Base-by-base conservation (phyloP, 2,888 invertebrate species). In the Catonia carolina region DNA sequence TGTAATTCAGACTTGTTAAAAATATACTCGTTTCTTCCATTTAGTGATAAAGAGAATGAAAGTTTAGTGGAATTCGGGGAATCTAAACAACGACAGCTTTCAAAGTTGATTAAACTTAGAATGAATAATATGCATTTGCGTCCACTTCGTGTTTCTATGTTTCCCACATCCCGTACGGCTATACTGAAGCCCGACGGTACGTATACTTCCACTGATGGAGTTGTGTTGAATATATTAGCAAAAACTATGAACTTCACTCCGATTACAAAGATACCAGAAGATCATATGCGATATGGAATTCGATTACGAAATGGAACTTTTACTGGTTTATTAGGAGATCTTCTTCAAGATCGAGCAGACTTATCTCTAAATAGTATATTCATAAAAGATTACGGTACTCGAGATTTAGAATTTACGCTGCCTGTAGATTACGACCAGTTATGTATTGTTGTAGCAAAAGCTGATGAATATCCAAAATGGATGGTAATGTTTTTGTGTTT, bases 191-290 rank as follows among this genome's bases (percentile, higher is more conserved):
- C 7, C 1, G 45, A 45, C 14, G 45, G 45, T 14, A 45, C 18
- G 3, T 45, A 45, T 12, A 22, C 23, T 10, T 18, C 20, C 14
- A 7, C 18, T 2, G 45, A 45, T 15, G 45, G 45, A 7, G 17
- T 18, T 2, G 14, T 45, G 8, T 22, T 45, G 1, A 6, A 45
- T 7, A n/a, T 20, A n/a, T 18, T 45, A n/a, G 45, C 45, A 22
- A 18, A 45, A 10, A 20, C 8, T 7, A 45, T 45, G 45, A 45
- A 45, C 5, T 45, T 45, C n/a, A 45, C 45, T n/a, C 45, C 45
- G 10, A 20, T 45, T 18, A 45, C 45, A 7, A 1, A 22, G 7
- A 23, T 45, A 12, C 45, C 45, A 23, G 45, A 45, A n/a, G 45
- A 45, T n/a, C 14, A 27, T 2, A 22, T 14, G 22, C 45, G 45